Evolutionary conservation across 2,113 vertebrate genomes (phyloP).

Genomic region (Amia ocellicauda): DNA sequence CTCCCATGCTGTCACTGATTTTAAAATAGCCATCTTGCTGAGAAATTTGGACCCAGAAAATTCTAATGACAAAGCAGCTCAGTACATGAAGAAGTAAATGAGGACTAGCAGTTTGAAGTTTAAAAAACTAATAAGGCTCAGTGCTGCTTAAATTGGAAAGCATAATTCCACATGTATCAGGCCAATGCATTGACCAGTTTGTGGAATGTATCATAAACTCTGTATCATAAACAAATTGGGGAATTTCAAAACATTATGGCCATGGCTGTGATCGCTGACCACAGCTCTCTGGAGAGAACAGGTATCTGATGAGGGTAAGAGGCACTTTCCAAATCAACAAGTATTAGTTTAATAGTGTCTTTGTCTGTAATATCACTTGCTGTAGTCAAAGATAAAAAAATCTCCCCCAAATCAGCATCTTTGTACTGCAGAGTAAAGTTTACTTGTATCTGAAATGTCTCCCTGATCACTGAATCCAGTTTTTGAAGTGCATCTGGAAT

Average conservation of each 20-base stretch:
- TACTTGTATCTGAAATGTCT: slow-evolving; percentile 12
- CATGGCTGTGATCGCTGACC: background rate
- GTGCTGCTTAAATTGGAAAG: no score
- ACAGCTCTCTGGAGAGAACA: background rate
- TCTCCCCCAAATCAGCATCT: slow-evolving; percentile 33
- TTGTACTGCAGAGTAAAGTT: slow-evolving; percentile 26
- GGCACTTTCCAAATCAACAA: slow-evolving; percentile 1
- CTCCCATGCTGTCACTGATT: no score
- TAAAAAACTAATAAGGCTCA: no score
- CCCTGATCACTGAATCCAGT: background rate
- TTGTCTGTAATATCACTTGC: slow-evolving; percentile 31
- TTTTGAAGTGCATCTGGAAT: no score
- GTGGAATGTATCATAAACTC: no score
- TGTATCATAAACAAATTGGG: background rate
- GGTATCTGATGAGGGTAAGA: background rate
- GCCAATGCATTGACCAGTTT: no score
- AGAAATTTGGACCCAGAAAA: no score
- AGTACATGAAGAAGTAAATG: no score
- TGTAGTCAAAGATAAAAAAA: slow-evolving; percentile 31
- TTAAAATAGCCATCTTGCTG: no score
- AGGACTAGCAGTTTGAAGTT: no score
- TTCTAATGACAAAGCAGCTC: no score
- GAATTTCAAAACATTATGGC: background rate
- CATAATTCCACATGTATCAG: no score
- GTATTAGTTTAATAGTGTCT: slow-evolving; percentile 34